Evolutionary conservation across 2,888 invertebrate species (phyloP).

Genomic region (Rambutsinella grinnellia): DNA sequence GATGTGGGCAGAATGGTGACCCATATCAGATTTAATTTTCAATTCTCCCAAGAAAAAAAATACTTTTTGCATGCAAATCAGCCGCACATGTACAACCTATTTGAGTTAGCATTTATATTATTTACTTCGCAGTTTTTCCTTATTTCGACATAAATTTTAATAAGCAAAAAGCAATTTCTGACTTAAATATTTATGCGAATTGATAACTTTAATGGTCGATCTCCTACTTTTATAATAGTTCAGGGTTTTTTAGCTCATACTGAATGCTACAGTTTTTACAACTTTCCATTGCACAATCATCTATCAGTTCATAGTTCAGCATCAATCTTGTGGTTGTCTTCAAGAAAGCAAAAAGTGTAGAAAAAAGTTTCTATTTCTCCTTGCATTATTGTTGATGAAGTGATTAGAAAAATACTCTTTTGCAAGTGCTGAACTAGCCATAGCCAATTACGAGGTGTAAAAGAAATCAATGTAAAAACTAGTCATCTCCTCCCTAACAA

Average conservation of each 20-base stretch:
- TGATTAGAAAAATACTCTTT: background rate
- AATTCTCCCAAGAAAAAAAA: background rate
- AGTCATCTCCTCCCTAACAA: background rate
- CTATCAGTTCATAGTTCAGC: conserved; percentile 1
- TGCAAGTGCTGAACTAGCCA: background rate
- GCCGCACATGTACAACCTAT: too few relatives aligned
- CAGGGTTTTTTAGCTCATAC: background rate
- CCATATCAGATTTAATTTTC: conserved; percentile 35
- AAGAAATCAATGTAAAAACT: background rate
- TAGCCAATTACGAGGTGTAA: background rate
- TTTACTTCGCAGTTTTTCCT: conserved; percentile 12
- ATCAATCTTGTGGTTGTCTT: conserved; percentile 1
- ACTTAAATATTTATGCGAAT: background rate
- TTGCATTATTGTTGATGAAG: background rate
- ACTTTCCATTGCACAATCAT: conserved; percentile 46
- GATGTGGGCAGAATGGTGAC: too few relatives aligned
- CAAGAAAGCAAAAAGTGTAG: background rate
- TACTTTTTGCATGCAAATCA: background rate
- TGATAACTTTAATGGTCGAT: background rate
- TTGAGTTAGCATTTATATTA: background rate
- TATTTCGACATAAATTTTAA: conserved; percentile 2
- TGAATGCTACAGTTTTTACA: conserved; percentile 8
- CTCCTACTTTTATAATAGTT: conserved; percentile 7
- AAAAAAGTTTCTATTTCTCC: background rate
- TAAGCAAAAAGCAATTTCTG: background rate